phyloP scores from a whole-genome alignment of 1,140 invertebrate species.

The Trichoplusia ni region DNA sequence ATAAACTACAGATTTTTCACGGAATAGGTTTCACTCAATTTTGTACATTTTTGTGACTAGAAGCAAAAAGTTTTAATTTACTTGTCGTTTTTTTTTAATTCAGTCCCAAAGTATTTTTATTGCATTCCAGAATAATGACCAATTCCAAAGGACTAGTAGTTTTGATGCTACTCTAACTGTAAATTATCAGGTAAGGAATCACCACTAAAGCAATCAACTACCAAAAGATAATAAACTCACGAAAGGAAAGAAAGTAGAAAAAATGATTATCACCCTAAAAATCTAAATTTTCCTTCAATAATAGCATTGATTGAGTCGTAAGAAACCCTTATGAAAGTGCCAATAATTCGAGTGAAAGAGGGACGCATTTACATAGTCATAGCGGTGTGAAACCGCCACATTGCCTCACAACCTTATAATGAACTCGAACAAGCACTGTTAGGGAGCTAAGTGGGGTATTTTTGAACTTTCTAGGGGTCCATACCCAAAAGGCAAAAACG shows the following conservation, averaged over 20 bases:
- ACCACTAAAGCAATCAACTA: background rate
- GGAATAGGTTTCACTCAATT: too few relatives aligned
- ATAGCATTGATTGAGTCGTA: slow-evolving; percentile 10
- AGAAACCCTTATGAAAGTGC: background rate
- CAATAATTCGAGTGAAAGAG: background rate
- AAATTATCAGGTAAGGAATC: too few relatives aligned
- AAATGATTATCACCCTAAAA: background rate
- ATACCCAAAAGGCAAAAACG: too few relatives aligned
- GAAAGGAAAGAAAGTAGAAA: slow-evolving; percentile 1
- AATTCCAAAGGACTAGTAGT: too few relatives aligned
- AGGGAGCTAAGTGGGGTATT: background rate
- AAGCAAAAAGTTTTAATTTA: too few relatives aligned
- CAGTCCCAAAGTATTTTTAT: too few relatives aligned
- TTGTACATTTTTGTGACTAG: too few relatives aligned
- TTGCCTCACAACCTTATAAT: slow-evolving; percentile 6
- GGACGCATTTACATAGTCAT: slow-evolving; percentile 22
- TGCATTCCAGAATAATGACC: too few relatives aligned
- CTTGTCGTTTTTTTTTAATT: too few relatives aligned
- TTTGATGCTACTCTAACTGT: too few relatives aligned
- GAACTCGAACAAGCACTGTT: background rate
- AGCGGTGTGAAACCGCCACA: slow-evolving; percentile 8
- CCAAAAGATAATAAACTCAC: background rate
- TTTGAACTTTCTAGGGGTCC: background rate
- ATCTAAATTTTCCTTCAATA: background rate
- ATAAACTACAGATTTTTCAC: too few relatives aligned